phyloP scores from a whole-genome alignment of 2,797 vertebrate genomes.

The Nannoperca obscura region DNA sequence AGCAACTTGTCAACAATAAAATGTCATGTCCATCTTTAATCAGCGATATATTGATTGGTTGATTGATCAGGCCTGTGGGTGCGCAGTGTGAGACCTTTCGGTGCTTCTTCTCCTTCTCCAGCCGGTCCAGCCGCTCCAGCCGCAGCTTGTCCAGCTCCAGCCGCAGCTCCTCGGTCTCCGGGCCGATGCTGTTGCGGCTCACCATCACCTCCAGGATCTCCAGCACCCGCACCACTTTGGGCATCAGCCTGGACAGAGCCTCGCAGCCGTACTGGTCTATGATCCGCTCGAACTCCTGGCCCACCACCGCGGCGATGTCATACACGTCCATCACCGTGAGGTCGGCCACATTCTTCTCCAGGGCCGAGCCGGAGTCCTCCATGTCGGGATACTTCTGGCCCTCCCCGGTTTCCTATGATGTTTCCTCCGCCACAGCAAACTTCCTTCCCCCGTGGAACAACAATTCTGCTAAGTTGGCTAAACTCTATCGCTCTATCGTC shows the following conservation, averaged over 20 bases:
- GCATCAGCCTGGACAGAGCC: constrained; percentile 95
- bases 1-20: background rate
- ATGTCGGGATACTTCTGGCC: constrained; percentile 68
- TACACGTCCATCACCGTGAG: constrained; percentile 99
- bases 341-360: constrained; percentile 96
- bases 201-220: constrained; percentile 98
- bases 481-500: background rate
- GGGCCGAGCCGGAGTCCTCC: constrained; percentile 86
- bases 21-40: background rate
- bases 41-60: background rate
- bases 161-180: constrained; percentile 95
- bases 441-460: constrained; percentile 60
- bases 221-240: constrained; percentile 96
- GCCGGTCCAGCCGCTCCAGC: constrained; percentile 92
- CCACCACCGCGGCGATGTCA: constrained; percentile 96
- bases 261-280: constrained; percentile 97
- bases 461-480: constrained; percentile 48
- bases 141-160: constrained; percentile 96
- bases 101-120: constrained; percentile 95
- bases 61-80: background rate
- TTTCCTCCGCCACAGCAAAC: constrained; percentile 66
- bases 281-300: constrained; percentile 98
- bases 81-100: constrained; percentile 86
- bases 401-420: constrained; percentile 54
- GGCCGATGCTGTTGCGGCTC: constrained; percentile 91